Base-by-base conservation (phyloP, 2,113 vertebrate genomes). In the Carassius auratus region DNA sequence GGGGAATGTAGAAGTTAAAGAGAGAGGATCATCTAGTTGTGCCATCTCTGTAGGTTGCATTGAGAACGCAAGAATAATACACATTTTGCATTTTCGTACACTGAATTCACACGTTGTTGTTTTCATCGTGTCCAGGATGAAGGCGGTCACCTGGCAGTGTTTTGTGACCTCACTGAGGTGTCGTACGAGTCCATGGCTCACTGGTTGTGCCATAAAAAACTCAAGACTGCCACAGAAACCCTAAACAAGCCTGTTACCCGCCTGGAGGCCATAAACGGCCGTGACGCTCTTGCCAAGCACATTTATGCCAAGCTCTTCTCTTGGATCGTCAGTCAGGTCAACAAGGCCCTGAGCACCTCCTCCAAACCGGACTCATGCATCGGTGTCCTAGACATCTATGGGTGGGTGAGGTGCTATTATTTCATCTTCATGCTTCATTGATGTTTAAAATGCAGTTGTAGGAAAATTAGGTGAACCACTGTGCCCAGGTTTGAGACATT, bases 381-480 rank as follows among this genome's bases (percentile, higher is more conserved):
- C 66, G 98, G 98, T 0, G 97, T 99, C 50, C 92, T 99, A 19
- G 98, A 99, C 88, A 99, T 99, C 88, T 99, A 99, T 0, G 98
- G 98, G 98, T 99, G 86, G 88, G 95, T 93, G 52, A 76, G 30
- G 30, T 50, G 57, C 33, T 62, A 2, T 30, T 19, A 33, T 76
- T 55, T n/a, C 17, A 50, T 57, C 17, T 50, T 61, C 17, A 45
- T 23, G 3, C 0, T 30, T 42, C 9, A n/a, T 23, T 42, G 3
- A 62, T 79, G 7, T 17, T n/a, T 8, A 48, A 81, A 64, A 17
- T 36, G 5, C 52, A 38, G 19, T 57, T 59, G 9, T 5, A 21
- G 19, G 8, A 59, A 13, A 76, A 12, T 1, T 0, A 10, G 26
- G 55, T 59, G 55, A 59, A 26, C 74, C 26, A 4, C 52, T 68